These are phyloP conservation scores for Orestias chungarensis DNA, from an alignment of 2,797 vertebrate species.

Conservation along the genomic window DNA sequence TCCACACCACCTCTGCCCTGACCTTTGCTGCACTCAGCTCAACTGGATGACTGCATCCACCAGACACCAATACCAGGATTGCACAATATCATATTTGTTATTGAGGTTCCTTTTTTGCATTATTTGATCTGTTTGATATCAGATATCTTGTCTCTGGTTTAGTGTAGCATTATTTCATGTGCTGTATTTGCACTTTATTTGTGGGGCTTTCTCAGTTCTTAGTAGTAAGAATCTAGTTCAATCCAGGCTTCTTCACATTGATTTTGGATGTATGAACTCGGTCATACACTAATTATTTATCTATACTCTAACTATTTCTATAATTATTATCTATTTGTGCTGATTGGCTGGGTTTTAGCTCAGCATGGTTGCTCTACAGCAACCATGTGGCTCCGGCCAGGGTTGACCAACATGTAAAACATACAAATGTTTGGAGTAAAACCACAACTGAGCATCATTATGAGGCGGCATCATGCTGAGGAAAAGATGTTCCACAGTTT, in stretches of 20 bases:
- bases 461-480: not conserved
- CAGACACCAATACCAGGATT: not conserved
- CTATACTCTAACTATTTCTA: too few relatives aligned
- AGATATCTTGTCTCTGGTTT: not conserved
- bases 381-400: not conserved
- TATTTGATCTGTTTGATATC: not conserved
- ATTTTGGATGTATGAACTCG: not conserved
- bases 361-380: not conserved
- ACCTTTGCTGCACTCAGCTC: constrained; percentile 19
- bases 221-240: not conserved
- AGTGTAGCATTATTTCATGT: not conserved
- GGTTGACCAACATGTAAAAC: not conserved
- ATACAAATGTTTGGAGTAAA: not conserved
- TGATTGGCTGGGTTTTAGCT: not conserved
- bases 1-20: constrained; percentile 45
- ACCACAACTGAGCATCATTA: not conserved
- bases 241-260: not conserved
- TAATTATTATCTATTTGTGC: not conserved
- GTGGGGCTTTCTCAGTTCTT: not conserved
- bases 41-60: constrained; percentile 30
- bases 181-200: not conserved
- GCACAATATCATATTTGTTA: not conserved
- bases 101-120: not conserved
- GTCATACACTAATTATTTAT: too few relatives aligned
- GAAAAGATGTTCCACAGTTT: not conserved